Base-by-base conservation (phyloP, 92 coral and sea anemone species). In the Zoanthus sansibaricus region DNA sequence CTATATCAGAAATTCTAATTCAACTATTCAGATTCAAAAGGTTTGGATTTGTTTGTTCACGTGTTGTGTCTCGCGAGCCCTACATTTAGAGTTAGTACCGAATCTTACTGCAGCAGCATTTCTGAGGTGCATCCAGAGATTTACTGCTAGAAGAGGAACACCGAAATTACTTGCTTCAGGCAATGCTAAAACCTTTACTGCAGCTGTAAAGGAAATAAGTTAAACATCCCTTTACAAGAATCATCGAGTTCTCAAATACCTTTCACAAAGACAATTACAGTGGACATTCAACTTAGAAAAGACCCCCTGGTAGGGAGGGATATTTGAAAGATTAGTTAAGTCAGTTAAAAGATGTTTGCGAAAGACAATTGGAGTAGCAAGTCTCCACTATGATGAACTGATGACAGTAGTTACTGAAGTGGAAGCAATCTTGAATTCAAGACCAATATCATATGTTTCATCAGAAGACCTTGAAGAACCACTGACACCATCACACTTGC, bases 401-500 rank as follows among this genome's bases (percentile, higher is more conserved):
- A 21, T 21, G 9, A 64, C 71, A 1, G 71, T 66, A n/a, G 30
- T 66, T n/a, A n/a, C 21, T 18, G 71, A 20, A n/a, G 31, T 66
- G 18, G 71, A 66, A 25, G 71, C 71, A 66, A 66, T 8, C 30
- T 10, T 66, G 5, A 66, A 66, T 6, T 66, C 31, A n/a, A 44
- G 90, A 94, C 86, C 83, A 69, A 76, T 91, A 56, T 78, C 94
- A 5, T 88, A 86, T 55, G 80, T 91, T 66, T 88, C 89, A 6
- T 68, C 87, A 5, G 92, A 91, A 21, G 91, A 91, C 42, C 18
- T 46, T 13, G 94, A 88, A 58, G 87, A 92, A 86, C 91, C 91
- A 7, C 82, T 93, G n/a, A 93, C 92, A 33, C 42, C 42, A 6
- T 91, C 96, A n/a, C 96, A 90, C 61, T 90, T 93, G 31, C 54